Evolutionary conservation across 2,113 vertebrate genomes (phyloP).

Genomic region (Desmodus rotundus): DNA sequence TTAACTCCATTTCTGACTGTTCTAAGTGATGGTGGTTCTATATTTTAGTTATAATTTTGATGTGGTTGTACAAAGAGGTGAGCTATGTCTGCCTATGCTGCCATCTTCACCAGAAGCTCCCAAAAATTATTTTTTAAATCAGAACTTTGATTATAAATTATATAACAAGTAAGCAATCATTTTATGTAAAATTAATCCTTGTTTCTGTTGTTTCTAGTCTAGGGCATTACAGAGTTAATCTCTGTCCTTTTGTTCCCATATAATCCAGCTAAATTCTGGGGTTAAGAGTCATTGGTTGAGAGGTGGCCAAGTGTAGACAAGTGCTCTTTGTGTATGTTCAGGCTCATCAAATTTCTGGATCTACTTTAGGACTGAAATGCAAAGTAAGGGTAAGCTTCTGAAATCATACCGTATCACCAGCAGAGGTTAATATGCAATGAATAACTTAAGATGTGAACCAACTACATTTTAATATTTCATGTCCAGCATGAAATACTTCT

Average conservation of each 20-base stretch:
- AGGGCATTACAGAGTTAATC: not conserved
- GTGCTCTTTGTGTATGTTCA: not conserved
- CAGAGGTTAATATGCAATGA: not conserved
- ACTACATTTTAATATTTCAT: not conserved
- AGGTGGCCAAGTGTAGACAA: not conserved
- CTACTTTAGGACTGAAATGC: not conserved
- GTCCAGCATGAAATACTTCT: not conserved
- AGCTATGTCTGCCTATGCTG: no score
- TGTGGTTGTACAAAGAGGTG: no score
- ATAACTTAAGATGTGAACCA: not conserved
- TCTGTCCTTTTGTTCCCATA: not conserved
- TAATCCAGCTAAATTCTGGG: not conserved
- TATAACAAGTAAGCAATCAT: not conserved
- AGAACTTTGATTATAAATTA: not conserved
- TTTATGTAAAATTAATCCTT: not conserved
- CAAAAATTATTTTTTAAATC: not conserved
- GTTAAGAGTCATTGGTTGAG: not conserved
- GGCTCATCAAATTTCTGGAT: not conserved
- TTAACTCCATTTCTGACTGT: no score
- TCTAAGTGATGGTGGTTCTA: no score
- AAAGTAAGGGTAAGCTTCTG: not conserved
- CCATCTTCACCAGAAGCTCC: no score
- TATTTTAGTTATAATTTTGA: no score
- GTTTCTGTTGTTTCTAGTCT: slow-evolving; percentile 13
- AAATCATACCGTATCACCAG: not conserved